Percentiles rank a stretch among this genome's conserved stretches.
Evolutionary conservation across 2,888 invertebrate genomes (phyloP).

Genomic region (Limnephilus auricula): DNA sequence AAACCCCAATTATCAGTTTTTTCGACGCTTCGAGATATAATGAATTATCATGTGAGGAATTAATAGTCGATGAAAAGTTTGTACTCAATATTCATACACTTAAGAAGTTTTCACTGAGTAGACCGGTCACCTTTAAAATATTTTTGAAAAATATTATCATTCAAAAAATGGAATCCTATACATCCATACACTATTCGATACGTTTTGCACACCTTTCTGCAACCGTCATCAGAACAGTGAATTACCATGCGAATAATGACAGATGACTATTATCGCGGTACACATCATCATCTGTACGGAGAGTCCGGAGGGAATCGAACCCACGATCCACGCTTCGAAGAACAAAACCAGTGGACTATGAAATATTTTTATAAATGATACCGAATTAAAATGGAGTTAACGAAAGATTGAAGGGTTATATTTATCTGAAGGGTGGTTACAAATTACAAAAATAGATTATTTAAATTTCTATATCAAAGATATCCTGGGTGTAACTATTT

Average conservation of each 20-base stretch:
- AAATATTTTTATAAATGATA: slow-evolving; percentile 66
- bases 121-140: too few relatives aligned
- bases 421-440: background rate
- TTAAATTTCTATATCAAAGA: background rate
- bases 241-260: slow-evolving; percentile 36
- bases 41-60: too few relatives aligned
- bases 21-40: too few relatives aligned
- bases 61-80: too few relatives aligned
- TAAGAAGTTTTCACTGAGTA: too few relatives aligned
- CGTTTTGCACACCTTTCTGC: background rate
- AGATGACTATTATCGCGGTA: background rate
- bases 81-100: too few relatives aligned
- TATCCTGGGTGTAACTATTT: too few relatives aligned
- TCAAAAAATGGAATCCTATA: background rate
- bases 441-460: background rate
- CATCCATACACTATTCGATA: slow-evolving; percentile 16
- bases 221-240: background rate
- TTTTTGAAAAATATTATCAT: too few relatives aligned
- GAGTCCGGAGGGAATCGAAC: background rate
- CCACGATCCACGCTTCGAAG: background rate
- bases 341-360: slow-evolving; percentile 52
- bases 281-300: background rate
- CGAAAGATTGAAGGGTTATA: background rate
- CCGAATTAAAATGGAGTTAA: slow-evolving; percentile 64
- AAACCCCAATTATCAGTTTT: too few relatives aligned